Base-by-base conservation (phyloP, 2,113 vertebrate genomes). In the Gymnorhina tibicen region DNA sequence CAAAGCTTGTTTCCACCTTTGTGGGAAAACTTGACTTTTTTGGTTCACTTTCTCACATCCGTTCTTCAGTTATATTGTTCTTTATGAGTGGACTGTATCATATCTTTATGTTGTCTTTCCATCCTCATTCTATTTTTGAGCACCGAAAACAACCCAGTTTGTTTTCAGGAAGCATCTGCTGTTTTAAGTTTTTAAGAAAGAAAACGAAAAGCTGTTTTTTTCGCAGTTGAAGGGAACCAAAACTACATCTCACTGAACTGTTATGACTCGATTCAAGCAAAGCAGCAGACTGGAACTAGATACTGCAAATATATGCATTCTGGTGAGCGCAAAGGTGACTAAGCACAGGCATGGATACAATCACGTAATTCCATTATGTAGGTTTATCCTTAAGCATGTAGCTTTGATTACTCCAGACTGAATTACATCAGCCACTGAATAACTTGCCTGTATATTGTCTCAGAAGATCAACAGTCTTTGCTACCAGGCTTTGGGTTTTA, bases 391-490 rank as follows among this genome's bases (percentile, higher is more conserved):
- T 59, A 84, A 93, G 90, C 66, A 87, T 26, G 33, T 47, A 91
- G 85, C 93, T 96, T 84, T 83, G 93, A 93, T 90, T 95, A 87
- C 91, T 91, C 66, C 91, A 82, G 94, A 53, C 88, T 63, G 59
- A 92, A 68, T 96, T 92, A 96, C 94, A 91, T 97, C 91, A 96
- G 92, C 91, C 73, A 26, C 28, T 16, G 66, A 90, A 63, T 78
- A 77, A 95, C 75, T 16, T 75, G 75, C 49, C 59, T 78, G 39
- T 46, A 20, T 77, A n/a, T 59, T 73, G 56, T 72, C 94, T 72
- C 55, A 35, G 63, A 82, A 72, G 69, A 82, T 83, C 75, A 81
- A 33, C 80, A 74, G 24, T 49, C 66, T 87, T 42, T 74, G 84
- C 80, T 77, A 70, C 42, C 11, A 8, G 0, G 2, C 55, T 93